phyloP scores from a whole-genome alignment of 1,140 invertebrate species.

The Helicoverpa zea region DNA sequence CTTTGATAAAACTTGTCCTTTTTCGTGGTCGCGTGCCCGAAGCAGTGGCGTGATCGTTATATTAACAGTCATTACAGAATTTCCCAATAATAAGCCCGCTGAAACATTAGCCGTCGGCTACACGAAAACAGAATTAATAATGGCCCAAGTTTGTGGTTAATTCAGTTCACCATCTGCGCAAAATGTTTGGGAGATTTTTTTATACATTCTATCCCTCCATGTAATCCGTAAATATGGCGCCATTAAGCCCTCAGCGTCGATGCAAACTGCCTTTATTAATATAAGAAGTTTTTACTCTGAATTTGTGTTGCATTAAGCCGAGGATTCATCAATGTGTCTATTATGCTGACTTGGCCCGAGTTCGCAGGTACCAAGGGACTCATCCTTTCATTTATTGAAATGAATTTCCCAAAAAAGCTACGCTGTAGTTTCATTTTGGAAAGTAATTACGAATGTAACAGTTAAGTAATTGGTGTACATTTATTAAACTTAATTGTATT shows the following conservation, averaged over 20 bases:
- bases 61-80: conserved; percentile 82
- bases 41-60: conserved; percentile 70
- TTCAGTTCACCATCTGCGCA: conserved; percentile 72
- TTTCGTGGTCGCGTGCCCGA: conserved; percentile 69
- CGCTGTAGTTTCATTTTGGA: conserved; percentile 33
- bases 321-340: conserved; percentile 81
- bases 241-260: conserved; percentile 54
- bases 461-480: conserved; percentile 31
- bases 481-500: conserved; percentile 27
- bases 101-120: conserved; percentile 76
- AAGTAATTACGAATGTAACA: conserved; percentile 40
- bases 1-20: conserved; percentile 60
- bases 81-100: conserved; percentile 79
- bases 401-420: conserved; percentile 57
- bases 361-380: conserved; percentile 61
- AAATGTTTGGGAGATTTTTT: conserved; percentile 69
- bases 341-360: conserved; percentile 61
- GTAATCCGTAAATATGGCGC: conserved; percentile 63
- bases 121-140: conserved; percentile 83
- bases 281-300: conserved; percentile 63
- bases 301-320: conserved; percentile 47
- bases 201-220: conserved; percentile 61
- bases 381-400: conserved; percentile 77
- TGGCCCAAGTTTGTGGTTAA: conserved; percentile 75
- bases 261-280: conserved; percentile 66